phyloP scores from a whole-genome alignment of 2,797 vertebrate species.

The Takifugu rubripes region DNA sequence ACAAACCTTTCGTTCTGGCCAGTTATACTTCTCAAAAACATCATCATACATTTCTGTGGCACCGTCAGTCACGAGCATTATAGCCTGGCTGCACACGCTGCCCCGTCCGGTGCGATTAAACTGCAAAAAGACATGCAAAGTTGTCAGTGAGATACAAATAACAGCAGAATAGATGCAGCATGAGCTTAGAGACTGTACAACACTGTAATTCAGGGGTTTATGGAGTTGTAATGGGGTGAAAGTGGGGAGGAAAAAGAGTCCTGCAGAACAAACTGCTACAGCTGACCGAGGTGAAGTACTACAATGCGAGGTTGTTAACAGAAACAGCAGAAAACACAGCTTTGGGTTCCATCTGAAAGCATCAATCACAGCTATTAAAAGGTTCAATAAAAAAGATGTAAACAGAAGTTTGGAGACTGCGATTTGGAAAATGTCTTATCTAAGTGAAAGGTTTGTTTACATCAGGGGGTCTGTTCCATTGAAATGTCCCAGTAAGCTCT shows the following conservation, averaged over 20 bases:
- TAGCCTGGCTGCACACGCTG: conserved; percentile 95
- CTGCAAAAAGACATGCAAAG: conserved; percentile 61
- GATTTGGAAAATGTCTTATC: too few relatives aligned
- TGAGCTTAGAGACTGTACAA: conserved; percentile 58
- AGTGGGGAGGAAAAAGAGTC: conserved; percentile 41
- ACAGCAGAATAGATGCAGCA: conserved; percentile 42
- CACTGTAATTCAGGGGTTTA: conserved; percentile 70
- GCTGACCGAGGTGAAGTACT: conserved; percentile 1
- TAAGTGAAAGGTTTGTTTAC: too few relatives aligned
- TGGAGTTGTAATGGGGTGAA: conserved; percentile 64
- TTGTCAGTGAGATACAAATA: conserved; percentile 28
- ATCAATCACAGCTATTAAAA: too few relatives aligned
- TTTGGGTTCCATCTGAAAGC: too few relatives aligned
- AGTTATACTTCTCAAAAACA: conserved; percentile 94
- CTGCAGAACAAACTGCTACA: conserved; percentile 29
- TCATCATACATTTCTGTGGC: conserved; percentile 91
- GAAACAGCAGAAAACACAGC: too few relatives aligned
- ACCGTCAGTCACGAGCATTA: conserved; percentile 97
- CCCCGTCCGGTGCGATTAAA: conserved; percentile 96
- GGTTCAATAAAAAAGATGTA: too few relatives aligned
- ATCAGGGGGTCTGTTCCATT: too few relatives aligned
- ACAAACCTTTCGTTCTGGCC: conserved; percentile 94
- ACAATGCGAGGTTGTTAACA: too few relatives aligned
- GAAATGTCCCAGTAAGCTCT: too few relatives aligned
- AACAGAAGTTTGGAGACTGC: too few relatives aligned